A percentile compares a stretch with the other conserved stretches of the same genome.
These are phyloP conservation scores for Lynx canadensis DNA, from an alignment of 2,113 vertebrate genomes.

Conservation along the genomic window DNA sequence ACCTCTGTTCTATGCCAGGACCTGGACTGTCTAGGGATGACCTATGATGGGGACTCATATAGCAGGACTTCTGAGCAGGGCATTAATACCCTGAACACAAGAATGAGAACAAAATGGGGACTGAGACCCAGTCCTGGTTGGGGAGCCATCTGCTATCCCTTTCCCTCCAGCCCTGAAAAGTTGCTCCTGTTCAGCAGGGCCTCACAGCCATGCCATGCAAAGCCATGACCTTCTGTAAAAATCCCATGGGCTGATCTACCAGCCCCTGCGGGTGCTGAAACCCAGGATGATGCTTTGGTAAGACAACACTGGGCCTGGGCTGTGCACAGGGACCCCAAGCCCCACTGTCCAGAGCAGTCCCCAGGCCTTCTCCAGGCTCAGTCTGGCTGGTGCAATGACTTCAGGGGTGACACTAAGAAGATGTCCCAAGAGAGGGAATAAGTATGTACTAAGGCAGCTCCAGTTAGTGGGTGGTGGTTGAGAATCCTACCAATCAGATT, in stretches of 20 bases:
- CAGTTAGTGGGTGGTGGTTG: not conserved
- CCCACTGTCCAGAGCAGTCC: not conserved
- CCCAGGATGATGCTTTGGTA: not conserved
- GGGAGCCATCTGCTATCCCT: not conserved
- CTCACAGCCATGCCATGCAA: not conserved
- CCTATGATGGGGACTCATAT: not conserved
- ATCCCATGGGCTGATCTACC: accelerated
- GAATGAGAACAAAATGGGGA: not conserved
- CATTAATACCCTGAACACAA: accelerated
- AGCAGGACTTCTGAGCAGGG: not conserved
- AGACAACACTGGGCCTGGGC: not conserved
- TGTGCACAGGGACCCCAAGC: not conserved
- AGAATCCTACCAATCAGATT: not conserved
- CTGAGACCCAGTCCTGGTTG: not conserved
- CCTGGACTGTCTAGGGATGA: not conserved
- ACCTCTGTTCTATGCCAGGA: not conserved
- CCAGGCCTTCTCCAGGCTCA: not conserved
- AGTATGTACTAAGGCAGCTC: not conserved
- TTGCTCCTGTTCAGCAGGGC: not conserved
- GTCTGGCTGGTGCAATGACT: not conserved
- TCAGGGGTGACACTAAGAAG: not conserved
- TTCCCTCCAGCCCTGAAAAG: not conserved
- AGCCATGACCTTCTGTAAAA: not conserved
- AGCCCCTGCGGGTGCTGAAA: not conserved
- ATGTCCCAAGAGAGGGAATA: not conserved